Conservation (phyloP, 2,113 vertebrate genomes). For the Scatophagus argus region DNA sequence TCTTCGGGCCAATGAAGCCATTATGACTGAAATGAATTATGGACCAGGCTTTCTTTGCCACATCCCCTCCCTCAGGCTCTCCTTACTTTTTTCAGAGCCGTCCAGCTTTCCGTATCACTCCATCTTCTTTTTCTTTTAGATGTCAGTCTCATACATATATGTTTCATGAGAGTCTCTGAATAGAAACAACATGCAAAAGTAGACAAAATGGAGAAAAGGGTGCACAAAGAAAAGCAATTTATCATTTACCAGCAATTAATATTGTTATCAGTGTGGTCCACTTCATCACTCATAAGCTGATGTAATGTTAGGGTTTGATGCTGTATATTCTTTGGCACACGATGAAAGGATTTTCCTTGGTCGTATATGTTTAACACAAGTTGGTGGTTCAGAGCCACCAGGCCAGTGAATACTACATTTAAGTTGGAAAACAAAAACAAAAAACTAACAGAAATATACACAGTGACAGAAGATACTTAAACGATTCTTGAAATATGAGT, state of each 20-base stretch:
- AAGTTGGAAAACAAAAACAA: too few species aligned
- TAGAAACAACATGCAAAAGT: not conserved
- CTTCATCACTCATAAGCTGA: conserved; percentile 16
- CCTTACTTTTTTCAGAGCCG: not conserved
- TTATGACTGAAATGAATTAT: conserved; percentile 81
- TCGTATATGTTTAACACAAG: not conserved
- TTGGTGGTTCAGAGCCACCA: not conserved
- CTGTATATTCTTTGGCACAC: not conserved
- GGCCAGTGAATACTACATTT: too few species aligned
- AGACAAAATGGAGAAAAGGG: not conserved
- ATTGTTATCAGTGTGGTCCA: not conserved
- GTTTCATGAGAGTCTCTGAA: not conserved
- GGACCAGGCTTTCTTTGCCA: conserved; percentile 60
- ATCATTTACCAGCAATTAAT: not conserved
- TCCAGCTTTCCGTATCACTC: not conserved
- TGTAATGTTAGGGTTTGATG: conserved; percentile 15
- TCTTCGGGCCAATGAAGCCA: conserved; percentile 72
- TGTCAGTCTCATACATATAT: not conserved
- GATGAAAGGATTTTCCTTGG: not conserved
- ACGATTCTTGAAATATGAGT: too few species aligned
- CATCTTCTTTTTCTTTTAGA: not conserved
- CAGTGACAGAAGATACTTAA: too few species aligned
- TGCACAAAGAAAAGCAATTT: not conserved
- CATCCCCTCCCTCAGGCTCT: conserved; percentile 16
- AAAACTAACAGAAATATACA: too few species aligned